Evolutionary conservation across 2,797 vertebrate species (phyloP).

Genomic region (Psittacula derbiana): DNA sequence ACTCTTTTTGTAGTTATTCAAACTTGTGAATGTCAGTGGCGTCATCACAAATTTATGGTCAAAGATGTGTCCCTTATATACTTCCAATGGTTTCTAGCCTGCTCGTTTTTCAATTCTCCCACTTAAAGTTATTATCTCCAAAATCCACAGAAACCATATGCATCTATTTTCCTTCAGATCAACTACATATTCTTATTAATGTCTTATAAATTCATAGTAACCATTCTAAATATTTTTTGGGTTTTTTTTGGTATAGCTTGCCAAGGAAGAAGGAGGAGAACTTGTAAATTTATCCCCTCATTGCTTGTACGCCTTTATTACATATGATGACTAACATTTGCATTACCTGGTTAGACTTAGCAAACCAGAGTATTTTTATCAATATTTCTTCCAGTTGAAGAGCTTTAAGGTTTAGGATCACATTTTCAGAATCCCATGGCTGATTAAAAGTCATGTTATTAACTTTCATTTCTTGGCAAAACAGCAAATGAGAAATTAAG

Average conservation of each 20-base stretch:
- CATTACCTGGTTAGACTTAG: not conserved
- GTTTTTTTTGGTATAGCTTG: not conserved
- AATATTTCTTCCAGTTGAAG: not conserved
- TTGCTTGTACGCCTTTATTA: not conserved
- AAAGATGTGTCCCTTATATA: not conserved
- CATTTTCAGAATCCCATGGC: not conserved
- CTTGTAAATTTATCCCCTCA: not conserved
- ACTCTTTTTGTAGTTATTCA: not conserved
- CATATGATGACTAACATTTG: not conserved
- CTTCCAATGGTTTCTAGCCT: not conserved
- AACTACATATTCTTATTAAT: not conserved
- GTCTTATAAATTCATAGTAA: not conserved
- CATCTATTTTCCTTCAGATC: not conserved
- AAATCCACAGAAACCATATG: not conserved
- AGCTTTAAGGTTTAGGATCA: not conserved
- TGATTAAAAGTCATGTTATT: not conserved
- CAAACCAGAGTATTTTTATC: not conserved
- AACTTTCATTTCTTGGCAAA: not conserved
- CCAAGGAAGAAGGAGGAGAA: not conserved
- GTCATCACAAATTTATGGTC: not conserved
- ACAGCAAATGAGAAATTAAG: not conserved
- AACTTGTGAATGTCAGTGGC: not conserved
- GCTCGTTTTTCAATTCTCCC: not conserved
- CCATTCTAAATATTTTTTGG: not conserved
- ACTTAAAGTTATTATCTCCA: not conserved